These are phyloP conservation scores for Pocillopora verrucosa DNA, from an alignment of 64 coral and sea anemone species.

Conservation along the genomic window DNA sequence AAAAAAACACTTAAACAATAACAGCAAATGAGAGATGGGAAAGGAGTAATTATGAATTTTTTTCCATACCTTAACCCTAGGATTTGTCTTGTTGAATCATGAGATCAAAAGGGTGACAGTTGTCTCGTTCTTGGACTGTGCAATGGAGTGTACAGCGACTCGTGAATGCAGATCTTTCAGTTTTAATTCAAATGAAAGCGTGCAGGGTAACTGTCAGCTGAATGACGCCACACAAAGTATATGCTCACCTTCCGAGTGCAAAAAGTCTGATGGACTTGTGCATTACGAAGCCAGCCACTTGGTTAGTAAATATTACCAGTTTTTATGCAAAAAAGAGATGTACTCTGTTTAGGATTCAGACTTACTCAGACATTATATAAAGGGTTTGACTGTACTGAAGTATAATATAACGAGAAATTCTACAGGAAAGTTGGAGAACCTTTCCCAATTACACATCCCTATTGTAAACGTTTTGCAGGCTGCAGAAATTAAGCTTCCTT, in stretches of 20 bases:
- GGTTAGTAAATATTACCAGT: background rate
- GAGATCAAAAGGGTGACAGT: background rate
- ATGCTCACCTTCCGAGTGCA: background rate
- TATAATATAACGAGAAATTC: too few species aligned
- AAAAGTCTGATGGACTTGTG: background rate
- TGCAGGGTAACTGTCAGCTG: background rate
- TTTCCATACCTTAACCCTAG: background rate
- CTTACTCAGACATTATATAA: too few species aligned
- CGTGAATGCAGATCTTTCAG: background rate
- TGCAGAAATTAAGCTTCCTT: too few species aligned
- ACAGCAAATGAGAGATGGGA: background rate
- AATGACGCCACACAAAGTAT: background rate
- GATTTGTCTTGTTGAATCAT: background rate
- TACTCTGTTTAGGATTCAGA: too few species aligned
- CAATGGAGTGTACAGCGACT: background rate
- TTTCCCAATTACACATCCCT: too few species aligned
- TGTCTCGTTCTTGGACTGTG: background rate
- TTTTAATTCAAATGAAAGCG: background rate
- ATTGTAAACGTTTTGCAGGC: too few species aligned
- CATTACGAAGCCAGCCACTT: background rate
- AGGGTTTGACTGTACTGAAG: too few species aligned
- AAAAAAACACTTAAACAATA: too few species aligned
- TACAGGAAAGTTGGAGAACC: too few species aligned
- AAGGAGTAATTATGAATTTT: background rate
- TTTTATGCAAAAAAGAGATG: too few species aligned